phyloP scores from a whole-genome alignment of 2,888 invertebrate species.

The Sesamia inferens region DNA sequence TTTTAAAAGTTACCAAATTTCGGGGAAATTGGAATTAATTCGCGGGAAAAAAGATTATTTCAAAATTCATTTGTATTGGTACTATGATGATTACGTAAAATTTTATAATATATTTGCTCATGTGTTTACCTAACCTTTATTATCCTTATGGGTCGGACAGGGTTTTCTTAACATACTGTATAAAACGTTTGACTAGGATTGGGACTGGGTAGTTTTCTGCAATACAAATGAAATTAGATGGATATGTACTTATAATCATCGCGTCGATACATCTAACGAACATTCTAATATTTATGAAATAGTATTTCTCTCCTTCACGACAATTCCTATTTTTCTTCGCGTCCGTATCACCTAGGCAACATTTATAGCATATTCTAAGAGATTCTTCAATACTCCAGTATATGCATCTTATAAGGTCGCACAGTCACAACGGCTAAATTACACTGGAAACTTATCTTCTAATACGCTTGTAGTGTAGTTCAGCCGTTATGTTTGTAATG shows the following conservation, averaged over 20 bases:
- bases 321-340: no score
- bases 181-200: not conserved
- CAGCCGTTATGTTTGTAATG: no score
- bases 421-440: not conserved
- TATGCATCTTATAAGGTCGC: not conserved
- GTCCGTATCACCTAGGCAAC: not conserved
- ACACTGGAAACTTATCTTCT: not conserved
- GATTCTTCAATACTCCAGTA: not conserved
- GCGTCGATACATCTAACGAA: not conserved
- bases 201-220: not conserved
- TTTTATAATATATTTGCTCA: no score
- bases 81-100: no score
- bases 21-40: no score
- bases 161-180: no score
- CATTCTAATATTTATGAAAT: not conserved
- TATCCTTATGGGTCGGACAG: no score
- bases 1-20: no score
- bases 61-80: no score
- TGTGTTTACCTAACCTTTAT: no score
- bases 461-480: no score
- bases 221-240: not conserved
- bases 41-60: no score
- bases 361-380: not conserved
- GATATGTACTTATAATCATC: not conserved
- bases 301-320: not conserved